phyloP scores from a whole-genome alignment of 2,797 vertebrate genomes.

The Tamandua tetradactyla region DNA sequence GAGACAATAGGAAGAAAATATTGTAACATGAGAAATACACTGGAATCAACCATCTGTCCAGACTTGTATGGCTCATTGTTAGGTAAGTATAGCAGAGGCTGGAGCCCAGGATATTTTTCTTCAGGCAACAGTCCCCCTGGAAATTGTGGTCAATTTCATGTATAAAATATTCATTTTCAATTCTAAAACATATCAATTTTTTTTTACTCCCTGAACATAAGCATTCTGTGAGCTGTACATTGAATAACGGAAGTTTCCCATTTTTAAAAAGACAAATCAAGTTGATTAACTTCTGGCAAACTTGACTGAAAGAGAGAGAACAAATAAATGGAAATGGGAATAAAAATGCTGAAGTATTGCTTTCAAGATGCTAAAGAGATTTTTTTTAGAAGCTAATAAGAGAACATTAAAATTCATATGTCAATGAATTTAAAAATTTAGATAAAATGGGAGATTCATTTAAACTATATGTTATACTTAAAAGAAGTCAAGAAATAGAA shows the following conservation, averaged over 20 bases:
- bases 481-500: constrained; percentile 27
- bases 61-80: constrained; percentile 39
- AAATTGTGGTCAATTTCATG: constrained; percentile 32
- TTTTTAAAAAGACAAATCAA: not conserved
- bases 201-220: not conserved
- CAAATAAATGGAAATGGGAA: not conserved
- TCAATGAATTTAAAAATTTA: not conserved
- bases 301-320: not conserved
- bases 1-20: constrained; percentile 62
- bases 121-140: not conserved
- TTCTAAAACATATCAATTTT: not conserved
- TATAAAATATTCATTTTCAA: constrained; percentile 46
- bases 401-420: not conserved
- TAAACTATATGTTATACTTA: not conserved
- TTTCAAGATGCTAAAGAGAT: not conserved
- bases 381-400: not conserved
- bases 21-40: constrained; percentile 56
- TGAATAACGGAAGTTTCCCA: not conserved
- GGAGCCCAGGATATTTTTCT: constrained; percentile 52
- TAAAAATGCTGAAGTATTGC: not conserved
- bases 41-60: constrained; percentile 58
- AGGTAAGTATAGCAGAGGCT: not conserved
- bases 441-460: not conserved
- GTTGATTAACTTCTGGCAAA: not conserved
- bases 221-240: not conserved